A percentile compares a stretch with the other conserved stretches of the same genome.
Evolutionary conservation across 2,797 vertebrate genomes (phyloP).

Genomic region (Acanthurus lineatus): DNA sequence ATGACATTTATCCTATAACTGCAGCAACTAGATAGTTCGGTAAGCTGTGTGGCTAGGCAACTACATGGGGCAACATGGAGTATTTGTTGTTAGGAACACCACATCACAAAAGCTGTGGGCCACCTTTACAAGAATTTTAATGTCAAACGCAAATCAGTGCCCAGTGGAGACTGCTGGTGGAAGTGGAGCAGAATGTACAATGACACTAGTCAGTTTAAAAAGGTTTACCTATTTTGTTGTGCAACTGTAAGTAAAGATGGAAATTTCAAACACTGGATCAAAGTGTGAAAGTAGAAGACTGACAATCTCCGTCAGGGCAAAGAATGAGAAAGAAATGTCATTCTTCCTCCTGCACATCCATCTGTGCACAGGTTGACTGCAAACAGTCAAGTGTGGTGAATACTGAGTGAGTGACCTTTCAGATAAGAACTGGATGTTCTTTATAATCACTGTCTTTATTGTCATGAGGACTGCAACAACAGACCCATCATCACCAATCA

Average conservation of each 20-base stretch:
- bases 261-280: conserved; percentile 31
- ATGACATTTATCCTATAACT: no score
- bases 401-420: conserved; percentile 78
- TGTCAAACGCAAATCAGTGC: no score
- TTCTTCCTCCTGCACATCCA: conserved; percentile 39
- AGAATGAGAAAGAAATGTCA: conserved; percentile 52
- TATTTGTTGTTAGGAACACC: no score
- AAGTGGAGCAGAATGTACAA: no score
- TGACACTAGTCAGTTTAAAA: not conserved
- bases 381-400: conserved; percentile 58
- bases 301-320: conserved; percentile 39
- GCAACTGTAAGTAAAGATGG: conserved; percentile 3
- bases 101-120: no score
- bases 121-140: no score
- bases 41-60: no score
- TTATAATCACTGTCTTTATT: conserved; percentile 64
- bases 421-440: conserved; percentile 62
- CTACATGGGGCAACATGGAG: no score
- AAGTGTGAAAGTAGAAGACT: conserved; percentile 24
- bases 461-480: conserved; percentile 60
- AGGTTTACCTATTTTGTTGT: not conserved
- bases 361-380: conserved; percentile 32
- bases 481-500: conserved; percentile 77
- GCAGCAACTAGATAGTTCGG: no score
- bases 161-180: no score